Base-by-base conservation (phyloP, 2,113 vertebrate species). In the Morone chrysops region DNA sequence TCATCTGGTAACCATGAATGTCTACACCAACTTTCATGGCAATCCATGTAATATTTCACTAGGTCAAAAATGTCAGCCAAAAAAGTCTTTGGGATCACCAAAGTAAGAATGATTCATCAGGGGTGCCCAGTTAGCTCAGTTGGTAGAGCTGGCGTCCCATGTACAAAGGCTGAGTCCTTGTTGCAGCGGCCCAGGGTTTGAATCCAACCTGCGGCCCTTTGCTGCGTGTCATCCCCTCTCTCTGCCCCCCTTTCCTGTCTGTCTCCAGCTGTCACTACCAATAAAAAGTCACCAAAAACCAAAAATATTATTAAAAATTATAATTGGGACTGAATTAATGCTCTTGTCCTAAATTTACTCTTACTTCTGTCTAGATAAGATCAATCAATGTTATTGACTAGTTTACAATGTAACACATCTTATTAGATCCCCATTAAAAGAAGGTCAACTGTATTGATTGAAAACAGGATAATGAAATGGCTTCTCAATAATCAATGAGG, bases 401-500 rank as follows among this genome's bases (percentile, higher is more conserved):
- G 56, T 57, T 69, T 25, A 47, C 56, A 8, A 5, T 6, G 13
- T 9, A 40, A 73, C 22, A 75, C 47, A 22, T 80, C 31, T 17
- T 18, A 25, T 18, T 38, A 68, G 9, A 69, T 60, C 56, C 25
- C 59, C 2, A 50, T 54, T 76, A 43, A 53, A 68, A 70, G 16
- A 57, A 62, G 38, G 74, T 81, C 14, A 61, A 51, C 10, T 65
- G 11, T 73, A 87, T 87, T 85, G 63, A 91, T 74, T 81, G 47
- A 50, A 18, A 84, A 82, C 75, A 66, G 25, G 50, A 65, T 18
- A 59, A 74, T 50, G 61, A 72, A 20, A 50, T 4, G 20, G 36
- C 31, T 38, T 18, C 31, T 75, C 14, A 72, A 76, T 87, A 81
- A 87, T 87, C 80, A 87, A 90, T 78, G 40, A 41, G 5, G 40